Evolutionary conservation across 2,113 vertebrate genomes (phyloP).

Genomic region (Zosterops japonicus): DNA sequence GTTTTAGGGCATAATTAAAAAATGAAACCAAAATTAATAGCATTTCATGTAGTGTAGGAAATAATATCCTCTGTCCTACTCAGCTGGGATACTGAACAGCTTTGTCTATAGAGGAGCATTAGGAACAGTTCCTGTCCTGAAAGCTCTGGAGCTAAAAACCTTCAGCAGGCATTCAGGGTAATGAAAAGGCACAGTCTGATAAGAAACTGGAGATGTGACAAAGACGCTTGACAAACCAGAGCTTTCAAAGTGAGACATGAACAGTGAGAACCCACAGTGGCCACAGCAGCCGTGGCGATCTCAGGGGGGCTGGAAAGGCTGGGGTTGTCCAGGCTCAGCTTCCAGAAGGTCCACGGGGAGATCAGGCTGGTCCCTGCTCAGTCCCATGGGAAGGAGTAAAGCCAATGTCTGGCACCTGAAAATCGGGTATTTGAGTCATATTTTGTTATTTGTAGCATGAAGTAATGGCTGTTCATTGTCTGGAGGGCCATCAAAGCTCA

Average conservation of each 20-base stretch:
- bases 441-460: background rate
- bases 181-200: background rate
- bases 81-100: background rate
- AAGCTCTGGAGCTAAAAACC: background rate
- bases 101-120: background rate
- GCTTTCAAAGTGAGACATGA: background rate
- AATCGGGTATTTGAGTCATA: background rate
- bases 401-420: background rate
- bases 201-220: background rate
- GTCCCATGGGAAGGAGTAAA: background rate
- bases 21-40: background rate
- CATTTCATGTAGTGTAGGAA: background rate
- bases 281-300: fast-evolving
- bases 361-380: background rate
- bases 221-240: background rate
- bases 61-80: background rate
- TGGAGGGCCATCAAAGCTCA: background rate
- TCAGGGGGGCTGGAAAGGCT: background rate
- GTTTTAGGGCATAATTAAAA: background rate
- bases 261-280: background rate
- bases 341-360: background rate
- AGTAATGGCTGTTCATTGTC: background rate
- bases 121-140: background rate
- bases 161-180: background rate
- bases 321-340: background rate